Percentiles rank a stretch among this genome's conserved stretches.
phyloP scores from a whole-genome alignment of 2,888 invertebrate species.

The Tigriopus californicus region DNA sequence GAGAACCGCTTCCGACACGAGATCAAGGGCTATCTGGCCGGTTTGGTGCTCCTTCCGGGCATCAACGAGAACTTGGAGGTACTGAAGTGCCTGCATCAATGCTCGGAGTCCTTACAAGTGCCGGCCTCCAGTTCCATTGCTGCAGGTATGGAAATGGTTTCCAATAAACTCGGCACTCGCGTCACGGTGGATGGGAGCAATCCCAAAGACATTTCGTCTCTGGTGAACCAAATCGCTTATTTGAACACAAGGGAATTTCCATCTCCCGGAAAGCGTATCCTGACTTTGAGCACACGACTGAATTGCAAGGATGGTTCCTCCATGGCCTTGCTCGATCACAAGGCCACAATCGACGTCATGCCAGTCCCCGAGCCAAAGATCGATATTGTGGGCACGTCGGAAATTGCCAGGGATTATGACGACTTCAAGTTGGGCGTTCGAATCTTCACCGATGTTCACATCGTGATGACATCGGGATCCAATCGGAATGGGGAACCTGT shows the following conservation, averaged over 20 bases:
- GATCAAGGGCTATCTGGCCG: constrained; percentile 71
- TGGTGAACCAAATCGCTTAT: constrained; percentile 71
- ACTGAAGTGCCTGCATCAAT: constrained; percentile 54
- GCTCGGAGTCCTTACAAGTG: constrained; percentile 53
- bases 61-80: constrained; percentile 52
- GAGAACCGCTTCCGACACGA: constrained; percentile 78
- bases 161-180: constrained; percentile 45
- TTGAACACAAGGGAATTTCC: constrained; percentile 77
- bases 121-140: constrained; percentile 52
- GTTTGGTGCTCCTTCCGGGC: constrained; percentile 53
- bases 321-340: background rate
- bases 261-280: constrained; percentile 78
- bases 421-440: constrained; percentile 15
- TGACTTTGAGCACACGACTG: constrained; percentile 59
- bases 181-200: constrained; percentile 80
- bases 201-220: constrained; percentile 66
- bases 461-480: background rate
- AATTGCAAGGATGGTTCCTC: constrained; percentile 34
- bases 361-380: constrained; percentile 68
- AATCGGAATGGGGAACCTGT: constrained; percentile 23
- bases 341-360: constrained; percentile 49
- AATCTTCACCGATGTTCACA: constrained; percentile 15
- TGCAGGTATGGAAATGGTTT: constrained; percentile 54
- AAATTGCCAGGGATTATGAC: constrained; percentile 6
- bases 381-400: constrained; percentile 44